phyloP scores from a whole-genome alignment of 2,888 invertebrate species.

The Masnerella sp. region DNA sequence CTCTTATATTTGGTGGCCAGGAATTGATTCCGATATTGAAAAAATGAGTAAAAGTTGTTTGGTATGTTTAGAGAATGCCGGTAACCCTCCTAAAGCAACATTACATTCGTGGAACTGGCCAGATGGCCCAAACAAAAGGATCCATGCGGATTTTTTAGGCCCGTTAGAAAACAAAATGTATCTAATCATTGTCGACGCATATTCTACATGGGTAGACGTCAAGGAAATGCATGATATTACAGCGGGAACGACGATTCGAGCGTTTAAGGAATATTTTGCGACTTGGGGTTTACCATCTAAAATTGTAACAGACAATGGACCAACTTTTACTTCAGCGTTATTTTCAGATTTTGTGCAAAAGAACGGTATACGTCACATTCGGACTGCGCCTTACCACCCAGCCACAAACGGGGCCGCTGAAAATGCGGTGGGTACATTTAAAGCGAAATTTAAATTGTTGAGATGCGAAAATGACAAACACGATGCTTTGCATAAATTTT shows the following conservation, averaged over 20 bases:
- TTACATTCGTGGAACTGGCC: conserved; percentile 59
- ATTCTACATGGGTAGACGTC: conserved; percentile 61
- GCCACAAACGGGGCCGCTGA: conserved; percentile 47
- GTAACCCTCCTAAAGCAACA: conserved; percentile 42
- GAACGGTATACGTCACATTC: conserved; percentile 28
- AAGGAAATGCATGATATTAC: conserved; percentile 37
- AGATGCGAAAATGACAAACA: neutral
- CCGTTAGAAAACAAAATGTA: conserved; percentile 57
- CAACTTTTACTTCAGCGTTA: conserved; percentile 45
- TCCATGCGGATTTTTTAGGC: conserved; percentile 57
- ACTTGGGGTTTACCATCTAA: conserved; percentile 55
- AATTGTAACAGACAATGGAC: conserved; percentile 62
- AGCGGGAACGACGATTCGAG: neutral
- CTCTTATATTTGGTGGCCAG: conserved; percentile 55
- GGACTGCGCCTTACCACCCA: conserved; percentile 49
- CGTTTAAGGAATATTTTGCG: conserved; percentile 51
- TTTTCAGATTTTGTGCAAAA: conserved; percentile 42
- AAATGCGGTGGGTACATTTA: conserved; percentile 55
- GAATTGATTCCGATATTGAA: conserved; percentile 66
- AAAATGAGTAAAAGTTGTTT: conserved; percentile 44
- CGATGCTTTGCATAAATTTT: conserved; percentile 49
- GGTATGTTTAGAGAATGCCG: conserved; percentile 32
- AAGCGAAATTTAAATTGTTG: conserved; percentile 57
- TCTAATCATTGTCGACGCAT: conserved; percentile 59
- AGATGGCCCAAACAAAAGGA: conserved; percentile 37